Evolutionary conservation across 2,113 vertebrate species (phyloP), one percentile per base, ranked within the genome.

Genomic region (Atractosteus spatula): DNA sequence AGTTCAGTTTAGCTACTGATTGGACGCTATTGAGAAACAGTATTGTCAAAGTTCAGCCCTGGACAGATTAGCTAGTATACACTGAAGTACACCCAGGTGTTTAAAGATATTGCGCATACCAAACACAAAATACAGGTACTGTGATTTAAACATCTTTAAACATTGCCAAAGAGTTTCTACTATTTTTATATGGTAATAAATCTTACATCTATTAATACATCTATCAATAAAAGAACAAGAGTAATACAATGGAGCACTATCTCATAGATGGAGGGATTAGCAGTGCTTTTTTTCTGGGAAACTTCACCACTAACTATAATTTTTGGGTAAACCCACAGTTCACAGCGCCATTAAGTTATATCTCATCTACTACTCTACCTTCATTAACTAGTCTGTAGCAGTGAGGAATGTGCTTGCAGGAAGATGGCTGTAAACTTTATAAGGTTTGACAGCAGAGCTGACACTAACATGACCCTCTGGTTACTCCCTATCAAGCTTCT

Each of bases 381-480:
- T 71, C 41, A 59, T 41, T 47, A 70, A 17, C 54, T 16, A 59
- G 45, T 45, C 72, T 62, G 74, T 16, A 57, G 12, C 56, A 68
- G 65, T 72, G 66, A 71, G 78, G 69, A 56, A 66, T 75, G 61
- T 5, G 62, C 69, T 80, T 76, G 74, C 74, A 77, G 76, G 80
- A 81, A 81, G 63, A 70, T 44, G 69, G 55, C 57, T 45, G 74
- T 80, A 80, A 80, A 81, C 72, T 68, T 76, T 65, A 77, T 71
- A 70, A 55, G 71, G 3, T 62, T 67, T 83, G 79, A 81, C 81
- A 78, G 79, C 47, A 10, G 43, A 51, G 74, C 56, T 76, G 70
- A 77, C 74, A 77, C 77, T 72, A 80, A 78, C 74, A 65, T 77
- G 78, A 80, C 78, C 82, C 62, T 70, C 72, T 44, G 63, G 62